Conservation (phyloP, 2,888 invertebrate genomes). For the Cheilosia grossa region DNA sequence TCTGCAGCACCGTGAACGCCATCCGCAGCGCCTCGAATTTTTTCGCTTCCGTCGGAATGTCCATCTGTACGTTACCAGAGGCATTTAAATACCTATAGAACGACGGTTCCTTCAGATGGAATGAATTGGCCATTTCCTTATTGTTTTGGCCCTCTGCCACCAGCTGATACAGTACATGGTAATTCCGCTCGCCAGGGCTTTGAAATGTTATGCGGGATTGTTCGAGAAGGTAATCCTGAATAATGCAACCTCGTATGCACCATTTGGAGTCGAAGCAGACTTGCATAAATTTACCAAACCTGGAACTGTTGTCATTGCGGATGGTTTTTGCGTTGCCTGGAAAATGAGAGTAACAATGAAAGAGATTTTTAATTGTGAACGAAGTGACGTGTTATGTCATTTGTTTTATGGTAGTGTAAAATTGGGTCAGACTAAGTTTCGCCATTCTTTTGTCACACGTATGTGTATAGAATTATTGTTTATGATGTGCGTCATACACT, state of each 20-base stretch:
- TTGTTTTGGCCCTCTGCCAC: constrained; percentile 93
- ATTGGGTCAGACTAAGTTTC: constrained; percentile 50
- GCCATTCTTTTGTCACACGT: constrained; percentile 10
- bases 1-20: constrained; percentile 94
- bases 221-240: constrained; percentile 95
- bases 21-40: constrained; percentile 93
- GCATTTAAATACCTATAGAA: constrained; percentile 93
- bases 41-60: constrained; percentile 87
- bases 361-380: not conserved
- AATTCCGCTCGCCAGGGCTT: constrained; percentile 93
- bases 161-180: constrained; percentile 96
- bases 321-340: constrained; percentile 96
- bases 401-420: not conserved
- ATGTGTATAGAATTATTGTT: not conserved
- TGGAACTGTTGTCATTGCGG: constrained; percentile 95
- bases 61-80: constrained; percentile 88
- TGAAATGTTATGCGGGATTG: constrained; percentile 96
- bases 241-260: constrained; percentile 95
- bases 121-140: constrained; percentile 88
- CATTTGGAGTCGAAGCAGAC: constrained; percentile 94
- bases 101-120: constrained; percentile 89
- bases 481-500: constrained; percentile 77
- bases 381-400: constrained; percentile 21
- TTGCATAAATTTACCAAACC: constrained; percentile 98
- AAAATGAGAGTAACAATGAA: constrained; percentile 43